Conservation (phyloP, 1,140 invertebrate species). For the Bombus huntii region DNA sequence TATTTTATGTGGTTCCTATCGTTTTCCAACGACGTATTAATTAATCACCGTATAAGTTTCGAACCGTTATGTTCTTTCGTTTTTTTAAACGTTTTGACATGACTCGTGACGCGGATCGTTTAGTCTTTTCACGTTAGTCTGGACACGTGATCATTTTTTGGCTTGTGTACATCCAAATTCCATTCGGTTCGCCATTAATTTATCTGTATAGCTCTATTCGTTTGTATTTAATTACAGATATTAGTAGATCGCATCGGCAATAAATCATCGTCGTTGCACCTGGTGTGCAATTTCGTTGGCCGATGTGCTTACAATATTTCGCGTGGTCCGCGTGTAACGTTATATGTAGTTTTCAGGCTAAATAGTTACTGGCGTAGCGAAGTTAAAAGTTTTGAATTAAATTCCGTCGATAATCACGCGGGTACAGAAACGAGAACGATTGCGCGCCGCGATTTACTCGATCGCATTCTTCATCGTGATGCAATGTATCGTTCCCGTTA, state of each 20-base stretch:
- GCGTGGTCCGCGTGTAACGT: no score
- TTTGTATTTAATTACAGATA: neutral
- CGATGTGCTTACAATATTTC: neutral
- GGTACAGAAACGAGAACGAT: neutral
- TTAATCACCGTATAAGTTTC: neutral
- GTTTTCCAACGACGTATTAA: neutral
- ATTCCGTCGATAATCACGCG: neutral
- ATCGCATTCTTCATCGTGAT: neutral
- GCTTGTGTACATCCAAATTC: neutral
- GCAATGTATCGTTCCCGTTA: constrained; percentile 14
- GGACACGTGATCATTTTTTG: neutral
- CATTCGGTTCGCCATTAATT: neutral
- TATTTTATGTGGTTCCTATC: neutral
- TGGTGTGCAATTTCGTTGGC: neutral
- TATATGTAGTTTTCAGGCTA: neutral
- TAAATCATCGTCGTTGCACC: neutral
- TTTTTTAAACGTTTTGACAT: neutral
- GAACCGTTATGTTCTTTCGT: neutral
- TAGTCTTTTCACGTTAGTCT: neutral
- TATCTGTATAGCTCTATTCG: no score
- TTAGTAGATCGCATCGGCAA: neutral
- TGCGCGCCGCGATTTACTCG: neutral
- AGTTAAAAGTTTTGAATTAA: neutral
- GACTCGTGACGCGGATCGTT: neutral
- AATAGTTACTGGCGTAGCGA: neutral